Conservation (phyloP, 2,888 invertebrate species). For the Cheilosia urbana region DNA sequence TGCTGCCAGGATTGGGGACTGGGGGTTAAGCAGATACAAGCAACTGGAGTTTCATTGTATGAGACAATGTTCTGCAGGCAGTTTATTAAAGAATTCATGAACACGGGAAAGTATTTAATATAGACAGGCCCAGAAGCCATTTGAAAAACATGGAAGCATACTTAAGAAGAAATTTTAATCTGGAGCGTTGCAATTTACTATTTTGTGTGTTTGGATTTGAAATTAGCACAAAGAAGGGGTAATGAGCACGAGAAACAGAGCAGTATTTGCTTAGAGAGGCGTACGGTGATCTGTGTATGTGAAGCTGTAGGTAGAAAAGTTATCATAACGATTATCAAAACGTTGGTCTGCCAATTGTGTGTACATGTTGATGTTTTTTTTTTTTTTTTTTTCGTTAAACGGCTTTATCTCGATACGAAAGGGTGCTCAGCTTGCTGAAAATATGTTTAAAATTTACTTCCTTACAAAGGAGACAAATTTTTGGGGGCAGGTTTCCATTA, state of each 20-base stretch:
- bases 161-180: neutral
- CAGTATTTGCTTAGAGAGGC: neutral
- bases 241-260: neutral
- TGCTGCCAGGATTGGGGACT: constrained; percentile 26
- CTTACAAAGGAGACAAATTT: too few relatives aligned
- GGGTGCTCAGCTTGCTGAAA: too few relatives aligned
- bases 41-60: constrained; percentile 18
- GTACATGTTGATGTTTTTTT: too few relatives aligned
- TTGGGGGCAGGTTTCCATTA: too few relatives aligned
- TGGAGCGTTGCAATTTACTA: neutral
- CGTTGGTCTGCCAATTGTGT: too few relatives aligned
- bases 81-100: constrained; percentile 24
- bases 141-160: constrained; percentile 1
- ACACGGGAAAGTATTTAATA: neutral
- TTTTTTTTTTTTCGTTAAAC: too few relatives aligned
- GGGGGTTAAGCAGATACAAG: constrained; percentile 15
- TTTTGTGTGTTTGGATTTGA: neutral
- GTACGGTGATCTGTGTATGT: too few relatives aligned
- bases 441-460: too few relatives aligned
- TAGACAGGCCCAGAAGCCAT: neutral
- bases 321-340: too few relatives aligned
- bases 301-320: too few relatives aligned
- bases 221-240: neutral
- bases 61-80: constrained; percentile 14
- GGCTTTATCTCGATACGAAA: too few relatives aligned